These are phyloP conservation scores for Tachyglossus aculeatus DNA, from an alignment of 2,797 vertebrate genomes.

Conservation along the genomic window DNA sequence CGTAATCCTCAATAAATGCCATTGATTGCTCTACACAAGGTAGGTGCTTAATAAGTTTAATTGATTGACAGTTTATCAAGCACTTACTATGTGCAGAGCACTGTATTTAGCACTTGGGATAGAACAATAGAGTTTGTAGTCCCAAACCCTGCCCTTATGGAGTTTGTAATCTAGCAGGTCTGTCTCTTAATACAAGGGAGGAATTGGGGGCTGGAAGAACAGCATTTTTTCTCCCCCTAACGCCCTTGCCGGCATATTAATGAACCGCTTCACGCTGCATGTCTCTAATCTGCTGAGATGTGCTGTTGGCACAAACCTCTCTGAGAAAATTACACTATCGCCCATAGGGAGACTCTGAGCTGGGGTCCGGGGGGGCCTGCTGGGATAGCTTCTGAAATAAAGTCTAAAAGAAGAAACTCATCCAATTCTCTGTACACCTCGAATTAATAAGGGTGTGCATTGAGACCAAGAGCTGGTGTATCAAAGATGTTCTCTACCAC, in stretches of 20 bases:
- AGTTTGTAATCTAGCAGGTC: too few relatives aligned
- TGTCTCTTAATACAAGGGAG: conserved; percentile 50
- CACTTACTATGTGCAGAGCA: too few relatives aligned
- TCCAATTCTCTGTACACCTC: conserved; percentile 74
- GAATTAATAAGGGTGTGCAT: conserved; percentile 72
- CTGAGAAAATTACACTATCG: conserved; percentile 65
- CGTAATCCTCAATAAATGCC: too few relatives aligned
- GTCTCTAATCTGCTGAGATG: conserved; percentile 71
- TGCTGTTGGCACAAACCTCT: conserved; percentile 69
- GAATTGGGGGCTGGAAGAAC: conserved; percentile 50
- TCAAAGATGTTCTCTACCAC: conserved; percentile 73
- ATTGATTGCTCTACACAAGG: too few relatives aligned
- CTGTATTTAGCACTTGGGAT: too few relatives aligned
- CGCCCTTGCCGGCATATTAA: conserved; percentile 65
- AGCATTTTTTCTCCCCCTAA: conserved; percentile 58
- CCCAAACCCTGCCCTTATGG: too few relatives aligned
- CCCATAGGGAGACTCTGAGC: conserved; percentile 58
- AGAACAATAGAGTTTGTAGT: too few relatives aligned
- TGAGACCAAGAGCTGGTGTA: conserved; percentile 72
- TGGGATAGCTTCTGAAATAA: conserved; percentile 67
- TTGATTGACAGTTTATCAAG: too few relatives aligned
- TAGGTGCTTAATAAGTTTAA: too few relatives aligned
- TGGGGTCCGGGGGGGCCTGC: conserved; percentile 67
- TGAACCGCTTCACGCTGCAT: conserved; percentile 49
- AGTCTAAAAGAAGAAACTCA: conserved; percentile 69